A percentile compares a stretch with the other conserved stretches of the same genome.
phyloP scores from a whole-genome alignment of 30 jellyfish, hydroid and myxozoan genomes.

The Aurelia coerulea region DNA sequence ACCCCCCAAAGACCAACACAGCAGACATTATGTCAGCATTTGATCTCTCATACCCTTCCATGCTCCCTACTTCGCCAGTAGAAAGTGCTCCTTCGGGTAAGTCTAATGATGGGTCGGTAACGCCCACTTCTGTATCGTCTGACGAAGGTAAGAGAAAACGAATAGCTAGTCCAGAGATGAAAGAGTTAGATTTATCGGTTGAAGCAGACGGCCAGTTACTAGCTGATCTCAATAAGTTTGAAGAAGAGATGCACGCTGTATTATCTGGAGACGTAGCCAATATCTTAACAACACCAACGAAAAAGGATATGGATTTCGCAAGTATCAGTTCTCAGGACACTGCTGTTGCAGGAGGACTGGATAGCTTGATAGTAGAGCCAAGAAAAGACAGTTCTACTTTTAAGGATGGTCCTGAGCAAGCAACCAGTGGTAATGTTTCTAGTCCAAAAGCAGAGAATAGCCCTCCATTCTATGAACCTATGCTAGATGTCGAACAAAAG shows the following conservation, averaged over 20 bases:
- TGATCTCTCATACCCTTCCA: too few species aligned
- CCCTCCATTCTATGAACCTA: conserved; percentile 79
- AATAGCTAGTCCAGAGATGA: not conserved
- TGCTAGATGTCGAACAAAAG: conserved; percentile 77
- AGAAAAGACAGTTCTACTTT: too few species aligned
- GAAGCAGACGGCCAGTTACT: conserved; percentile 19
- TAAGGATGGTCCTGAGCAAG: too few species aligned
- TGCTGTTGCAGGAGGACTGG: not conserved
- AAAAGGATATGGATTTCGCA: conserved; percentile 1
- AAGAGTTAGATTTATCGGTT: too few species aligned
- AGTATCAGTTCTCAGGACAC: not conserved
- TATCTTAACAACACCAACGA: conserved; percentile 44
- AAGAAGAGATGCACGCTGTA: conserved; percentile 67
- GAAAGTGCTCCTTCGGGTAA: too few species aligned
- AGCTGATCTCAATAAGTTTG: conserved; percentile 51
- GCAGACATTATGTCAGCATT: too few species aligned
- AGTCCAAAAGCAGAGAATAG: conserved; percentile 14
- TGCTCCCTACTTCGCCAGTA: too few species aligned
- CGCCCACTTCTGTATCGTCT: not conserved
- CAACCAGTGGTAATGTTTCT: too few species aligned
- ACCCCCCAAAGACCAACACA: not conserved
- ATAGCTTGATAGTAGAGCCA: too few species aligned
- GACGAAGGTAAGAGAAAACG: not conserved
- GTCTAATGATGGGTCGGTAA: not conserved
- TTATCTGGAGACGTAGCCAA: conserved; percentile 50